Conservation (phyloP, 92 coral and sea anemone genomes). For the Palythoa grandiflora region DNA sequence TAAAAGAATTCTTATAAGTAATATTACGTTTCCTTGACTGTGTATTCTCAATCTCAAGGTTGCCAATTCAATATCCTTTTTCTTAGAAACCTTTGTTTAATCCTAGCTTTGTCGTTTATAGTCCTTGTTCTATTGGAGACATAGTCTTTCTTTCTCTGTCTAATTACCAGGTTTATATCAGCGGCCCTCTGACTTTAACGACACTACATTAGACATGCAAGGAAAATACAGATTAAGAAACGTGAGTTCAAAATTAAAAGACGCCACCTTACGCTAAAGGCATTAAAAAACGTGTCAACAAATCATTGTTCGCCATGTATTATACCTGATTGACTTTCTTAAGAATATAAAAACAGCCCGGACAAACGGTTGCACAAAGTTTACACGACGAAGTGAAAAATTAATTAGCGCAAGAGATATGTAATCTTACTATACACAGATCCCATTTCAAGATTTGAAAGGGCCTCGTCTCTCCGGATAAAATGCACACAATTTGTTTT, state of each 20-base stretch:
- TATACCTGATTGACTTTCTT: conserved; percentile 50
- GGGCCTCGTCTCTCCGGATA: background rate
- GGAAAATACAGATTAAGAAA: conserved; percentile 31
- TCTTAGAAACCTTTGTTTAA: conserved; percentile 27
- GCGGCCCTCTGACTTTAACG: conserved; percentile 17
- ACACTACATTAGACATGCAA: conserved; percentile 34
- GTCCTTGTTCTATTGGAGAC: conserved; percentile 22
- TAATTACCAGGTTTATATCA: conserved; percentile 22
- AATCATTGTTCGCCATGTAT: conserved; percentile 35
- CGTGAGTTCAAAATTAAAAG: conserved; percentile 41
- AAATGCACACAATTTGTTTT: conserved; percentile 14
- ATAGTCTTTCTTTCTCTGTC: conserved; percentile 21
- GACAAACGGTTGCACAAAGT: conserved; percentile 38
- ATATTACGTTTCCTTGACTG: conserved; percentile 41
- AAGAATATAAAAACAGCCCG: conserved; percentile 44
- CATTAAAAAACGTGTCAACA: conserved; percentile 52
- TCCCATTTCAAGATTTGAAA: background rate
- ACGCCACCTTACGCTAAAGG: conserved; percentile 42
- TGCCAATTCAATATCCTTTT: conserved; percentile 35
- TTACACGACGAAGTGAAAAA: conserved; percentile 45
- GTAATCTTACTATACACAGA: conserved; percentile 30
- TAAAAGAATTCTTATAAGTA: conserved; percentile 1
- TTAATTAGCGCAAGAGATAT: conserved; percentile 36
- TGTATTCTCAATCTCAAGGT: background rate
- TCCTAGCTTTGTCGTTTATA: background rate